These are phyloP conservation scores for Sylvia borin DNA, from an alignment of 2,797 vertebrate genomes.

Conservation along the genomic window DNA sequence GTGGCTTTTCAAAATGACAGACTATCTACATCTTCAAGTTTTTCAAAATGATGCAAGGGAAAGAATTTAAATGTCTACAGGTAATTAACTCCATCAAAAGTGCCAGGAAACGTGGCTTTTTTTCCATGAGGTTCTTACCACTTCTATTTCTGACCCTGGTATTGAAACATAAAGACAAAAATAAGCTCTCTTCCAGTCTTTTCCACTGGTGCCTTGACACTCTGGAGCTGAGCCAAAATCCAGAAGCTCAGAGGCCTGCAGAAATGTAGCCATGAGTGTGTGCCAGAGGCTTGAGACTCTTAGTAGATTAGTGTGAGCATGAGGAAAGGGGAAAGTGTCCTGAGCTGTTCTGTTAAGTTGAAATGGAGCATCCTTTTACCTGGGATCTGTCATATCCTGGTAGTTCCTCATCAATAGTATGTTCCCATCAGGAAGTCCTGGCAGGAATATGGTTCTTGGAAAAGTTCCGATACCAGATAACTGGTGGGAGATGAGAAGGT, in stretches of 20 bases:
- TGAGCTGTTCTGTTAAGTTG: not conserved
- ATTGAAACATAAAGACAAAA: conserved; percentile 14
- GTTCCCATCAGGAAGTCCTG: not conserved
- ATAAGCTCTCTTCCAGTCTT: not conserved
- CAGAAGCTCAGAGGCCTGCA: not conserved
- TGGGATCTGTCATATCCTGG: not conserved
- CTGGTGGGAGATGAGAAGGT: not conserved
- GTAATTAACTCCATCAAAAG: not conserved
- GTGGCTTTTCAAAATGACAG: not conserved
- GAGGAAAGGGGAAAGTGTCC: not conserved
- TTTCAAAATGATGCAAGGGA: not conserved
- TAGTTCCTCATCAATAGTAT: not conserved
- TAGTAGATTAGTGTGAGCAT: not conserved
- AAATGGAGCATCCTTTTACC: not conserved
- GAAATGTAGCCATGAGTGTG: not conserved
- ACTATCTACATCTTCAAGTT: not conserved
- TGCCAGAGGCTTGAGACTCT: not conserved
- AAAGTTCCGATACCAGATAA: not conserved
- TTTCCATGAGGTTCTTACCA: conserved; percentile 4
- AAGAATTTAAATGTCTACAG: not conserved
- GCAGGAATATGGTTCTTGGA: not conserved
- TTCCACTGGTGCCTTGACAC: conserved; percentile 20
- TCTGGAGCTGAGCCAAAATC: conserved; percentile 12
- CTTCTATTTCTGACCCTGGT: conserved; percentile 32
- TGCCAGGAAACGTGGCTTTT: not conserved